Percentiles rank a stretch among this genome's conserved stretches.
Conservation (phyloP, 2,113 vertebrate genomes). For the Rattus rattus region DNA sequence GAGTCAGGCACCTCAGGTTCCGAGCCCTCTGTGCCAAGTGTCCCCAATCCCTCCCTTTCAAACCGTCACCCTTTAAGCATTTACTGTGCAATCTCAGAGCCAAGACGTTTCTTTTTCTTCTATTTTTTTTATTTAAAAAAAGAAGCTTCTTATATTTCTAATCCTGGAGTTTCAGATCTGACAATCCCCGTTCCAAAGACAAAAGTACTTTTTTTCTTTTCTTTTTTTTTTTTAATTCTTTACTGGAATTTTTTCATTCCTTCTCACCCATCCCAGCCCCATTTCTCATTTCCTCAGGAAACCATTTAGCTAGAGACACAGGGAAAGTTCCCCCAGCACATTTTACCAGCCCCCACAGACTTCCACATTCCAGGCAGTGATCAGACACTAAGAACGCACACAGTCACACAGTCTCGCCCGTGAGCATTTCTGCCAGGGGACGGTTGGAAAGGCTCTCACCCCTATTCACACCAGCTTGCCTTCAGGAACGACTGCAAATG, state of each 20-base stretch:
- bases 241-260: constrained; percentile 82
- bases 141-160: constrained; percentile 2
- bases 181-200: constrained; percentile 58
- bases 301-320: constrained; percentile 73
- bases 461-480: not conserved
- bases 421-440: not conserved
- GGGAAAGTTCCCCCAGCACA: constrained; percentile 76
- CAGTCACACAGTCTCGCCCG: not conserved
- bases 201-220: constrained; percentile 10
- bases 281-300: constrained; percentile 84
- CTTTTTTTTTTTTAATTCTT: constrained; percentile 74
- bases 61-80: not conserved
- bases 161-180: constrained; percentile 45
- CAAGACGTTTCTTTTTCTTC: not conserved
- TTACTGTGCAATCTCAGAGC: not conserved
- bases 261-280: constrained; percentile 71
- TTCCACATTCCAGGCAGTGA: not conserved
- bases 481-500: not conserved
- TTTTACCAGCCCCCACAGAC: constrained; percentile 39
- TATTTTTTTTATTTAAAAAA: not conserved
- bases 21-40: not conserved
- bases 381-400: not conserved
- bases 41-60: not conserved
- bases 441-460: not conserved
- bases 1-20: not conserved